Percentiles rank a stretch among this genome's conserved stretches.
phyloP scores from a whole-genome alignment of 2,113 vertebrate genomes.

The Bubalus kerabau region DNA sequence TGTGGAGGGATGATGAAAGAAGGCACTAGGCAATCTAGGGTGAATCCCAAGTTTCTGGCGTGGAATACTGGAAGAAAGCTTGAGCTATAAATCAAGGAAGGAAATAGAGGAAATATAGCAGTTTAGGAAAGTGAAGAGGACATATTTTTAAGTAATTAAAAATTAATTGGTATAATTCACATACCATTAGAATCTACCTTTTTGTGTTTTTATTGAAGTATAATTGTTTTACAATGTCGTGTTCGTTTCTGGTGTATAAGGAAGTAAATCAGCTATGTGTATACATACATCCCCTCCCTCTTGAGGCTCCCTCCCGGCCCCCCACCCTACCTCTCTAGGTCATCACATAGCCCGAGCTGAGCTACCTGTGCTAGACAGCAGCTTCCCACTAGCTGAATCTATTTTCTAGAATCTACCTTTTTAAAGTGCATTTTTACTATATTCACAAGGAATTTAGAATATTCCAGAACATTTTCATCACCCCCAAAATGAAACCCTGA shows the following conservation, averaged over 20 bases:
- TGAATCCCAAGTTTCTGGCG: not conserved
- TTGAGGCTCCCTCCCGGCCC: not conserved
- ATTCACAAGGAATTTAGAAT: not conserved
- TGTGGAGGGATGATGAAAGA: not conserved
- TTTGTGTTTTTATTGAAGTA: not conserved
- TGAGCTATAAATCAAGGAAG: not conserved
- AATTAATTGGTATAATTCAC: not conserved
- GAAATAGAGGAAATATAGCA: not conserved
- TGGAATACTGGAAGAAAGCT: not conserved
- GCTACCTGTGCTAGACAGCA: not conserved
- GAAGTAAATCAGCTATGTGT: not conserved
- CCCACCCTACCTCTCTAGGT: not conserved
- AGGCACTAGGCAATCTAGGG: not conserved
- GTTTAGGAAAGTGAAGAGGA: not conserved
- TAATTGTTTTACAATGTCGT: not conserved
- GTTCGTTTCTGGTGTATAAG: not conserved
- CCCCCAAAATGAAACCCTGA: not conserved
- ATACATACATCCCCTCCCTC: not conserved
- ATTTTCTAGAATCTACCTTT: not conserved
- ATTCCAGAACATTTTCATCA: not conserved
- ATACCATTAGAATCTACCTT: not conserved
- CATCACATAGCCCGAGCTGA: not conserved
- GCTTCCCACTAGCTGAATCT: not conserved
- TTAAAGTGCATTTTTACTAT: not conserved
- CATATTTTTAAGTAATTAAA: not conserved